Percentiles rank a stretch among this genome's conserved stretches.
These are phyloP conservation scores for Jordanella pulchra DNA, from an alignment of 2,797 vertebrate genomes.

Conservation along the genomic window DNA sequence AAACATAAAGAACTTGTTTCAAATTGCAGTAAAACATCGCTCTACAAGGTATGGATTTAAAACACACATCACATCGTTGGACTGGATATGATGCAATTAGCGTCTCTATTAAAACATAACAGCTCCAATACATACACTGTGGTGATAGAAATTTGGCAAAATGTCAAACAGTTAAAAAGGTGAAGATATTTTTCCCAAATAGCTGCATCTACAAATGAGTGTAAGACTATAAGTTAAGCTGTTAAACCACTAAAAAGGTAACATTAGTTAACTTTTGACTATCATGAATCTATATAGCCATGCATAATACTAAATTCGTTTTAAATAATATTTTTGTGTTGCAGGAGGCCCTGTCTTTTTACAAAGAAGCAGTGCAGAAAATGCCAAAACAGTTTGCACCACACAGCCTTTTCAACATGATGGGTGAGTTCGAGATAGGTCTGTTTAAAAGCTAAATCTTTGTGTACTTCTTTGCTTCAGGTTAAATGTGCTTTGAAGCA, in stretches of 20 bases:
- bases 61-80: background rate
- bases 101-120: background rate
- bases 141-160: background rate
- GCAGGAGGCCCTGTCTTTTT: slow-evolving; percentile 75
- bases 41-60: too few species aligned
- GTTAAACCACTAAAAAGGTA: too few species aligned
- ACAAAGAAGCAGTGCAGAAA: slow-evolving; percentile 90
- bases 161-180: background rate
- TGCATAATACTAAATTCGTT: background rate
- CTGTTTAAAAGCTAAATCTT: background rate
- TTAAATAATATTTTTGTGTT: background rate
- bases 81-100: background rate
- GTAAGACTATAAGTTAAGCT: background rate
- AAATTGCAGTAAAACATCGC: too few species aligned
- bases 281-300: too few species aligned
- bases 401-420: slow-evolving; percentile 97
- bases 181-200: background rate
- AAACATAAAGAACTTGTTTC: background rate
- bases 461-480: slow-evolving; percentile 12
- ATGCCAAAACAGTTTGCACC: slow-evolving; percentile 95
- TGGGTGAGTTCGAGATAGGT: slow-evolving; percentile 82
- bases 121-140: background rate
- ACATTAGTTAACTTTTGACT: too few species aligned
- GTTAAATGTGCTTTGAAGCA: slow-evolving; percentile 23
- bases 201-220: too few species aligned